Percentiles rank a stretch among this genome's conserved stretches.
Conservation (phyloP, 2,113 vertebrate genomes). For the Accipiter cooperii region DNA sequence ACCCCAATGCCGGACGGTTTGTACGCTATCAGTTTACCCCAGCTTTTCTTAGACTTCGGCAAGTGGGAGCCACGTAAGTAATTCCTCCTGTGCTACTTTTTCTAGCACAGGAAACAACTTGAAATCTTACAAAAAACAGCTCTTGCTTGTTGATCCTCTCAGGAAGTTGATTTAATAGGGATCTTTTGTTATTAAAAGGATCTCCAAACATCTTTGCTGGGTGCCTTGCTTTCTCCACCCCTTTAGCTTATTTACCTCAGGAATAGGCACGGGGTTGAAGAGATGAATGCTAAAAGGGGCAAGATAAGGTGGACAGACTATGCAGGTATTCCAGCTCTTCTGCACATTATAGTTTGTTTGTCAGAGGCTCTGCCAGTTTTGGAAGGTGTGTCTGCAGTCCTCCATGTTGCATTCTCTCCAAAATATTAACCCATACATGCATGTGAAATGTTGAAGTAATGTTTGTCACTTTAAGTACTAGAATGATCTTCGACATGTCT, state of each 20-base stretch:
- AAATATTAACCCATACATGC: background rate
- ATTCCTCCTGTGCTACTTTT: background rate
- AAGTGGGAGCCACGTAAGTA: constrained; percentile 98
- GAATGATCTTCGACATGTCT: background rate
- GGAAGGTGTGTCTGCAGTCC: background rate
- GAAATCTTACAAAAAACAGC: background rate
- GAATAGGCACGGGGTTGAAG: background rate
- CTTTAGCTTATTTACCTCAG: background rate
- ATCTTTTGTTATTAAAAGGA: background rate
- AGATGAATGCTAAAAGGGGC: background rate
- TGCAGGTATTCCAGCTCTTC: background rate
- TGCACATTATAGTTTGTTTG: background rate
- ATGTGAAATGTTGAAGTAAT: background rate
- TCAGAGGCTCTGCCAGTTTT: background rate
- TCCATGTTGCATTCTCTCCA: background rate
- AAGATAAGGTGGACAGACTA: background rate
- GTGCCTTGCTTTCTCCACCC: background rate
- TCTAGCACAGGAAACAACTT: background rate
- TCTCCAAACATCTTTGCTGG: background rate
- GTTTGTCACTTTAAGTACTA: background rate
- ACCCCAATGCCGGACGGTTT: constrained; percentile 93
- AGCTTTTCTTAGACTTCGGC: constrained; percentile 90
- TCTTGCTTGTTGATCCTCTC: background rate
- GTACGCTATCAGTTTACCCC: constrained; percentile 98
- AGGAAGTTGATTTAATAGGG: background rate